Evolutionary conservation across 2,113 vertebrate species (phyloP).

Genomic region (Ptilorrhoa leucosticta): DNA sequence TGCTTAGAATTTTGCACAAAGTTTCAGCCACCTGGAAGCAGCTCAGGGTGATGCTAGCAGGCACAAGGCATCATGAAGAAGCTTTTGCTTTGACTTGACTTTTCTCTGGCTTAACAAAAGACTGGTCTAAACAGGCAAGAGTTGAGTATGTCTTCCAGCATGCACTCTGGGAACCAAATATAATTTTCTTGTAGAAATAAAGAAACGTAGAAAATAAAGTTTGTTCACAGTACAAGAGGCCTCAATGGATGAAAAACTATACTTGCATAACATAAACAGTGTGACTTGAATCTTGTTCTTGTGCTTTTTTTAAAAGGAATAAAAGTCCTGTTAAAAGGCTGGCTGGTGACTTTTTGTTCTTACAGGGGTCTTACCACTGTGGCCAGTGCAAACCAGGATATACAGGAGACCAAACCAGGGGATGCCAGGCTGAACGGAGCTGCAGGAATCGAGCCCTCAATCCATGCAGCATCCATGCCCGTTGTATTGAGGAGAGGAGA

Average conservation of each 20-base stretch:
- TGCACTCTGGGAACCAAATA: neutral
- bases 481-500: slow-evolving; percentile 84
- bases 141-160: neutral
- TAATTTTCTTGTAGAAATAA: neutral
- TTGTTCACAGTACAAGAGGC: neutral
- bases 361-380: slow-evolving; percentile 90
- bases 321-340: neutral
- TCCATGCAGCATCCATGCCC: slow-evolving; percentile 85
- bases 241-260: neutral
- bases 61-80: neutral
- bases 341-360: neutral
- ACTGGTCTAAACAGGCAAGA: neutral
- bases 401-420: slow-evolving; percentile 83
- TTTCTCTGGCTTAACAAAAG: neutral
- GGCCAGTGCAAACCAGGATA: slow-evolving; percentile 88
- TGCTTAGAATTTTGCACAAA: neutral
- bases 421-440: slow-evolving; percentile 78
- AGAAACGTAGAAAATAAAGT: neutral
- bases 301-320: neutral
- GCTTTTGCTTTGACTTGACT: neutral
- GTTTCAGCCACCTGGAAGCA: neutral
- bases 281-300: neutral
- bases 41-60: neutral
- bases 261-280: neutral
- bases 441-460: slow-evolving; percentile 83